Evolutionary conservation across 2,113 vertebrate genomes (phyloP), one percentile per base, ranked within the genome.

Genomic region (Antechinus stuartii): DNA sequence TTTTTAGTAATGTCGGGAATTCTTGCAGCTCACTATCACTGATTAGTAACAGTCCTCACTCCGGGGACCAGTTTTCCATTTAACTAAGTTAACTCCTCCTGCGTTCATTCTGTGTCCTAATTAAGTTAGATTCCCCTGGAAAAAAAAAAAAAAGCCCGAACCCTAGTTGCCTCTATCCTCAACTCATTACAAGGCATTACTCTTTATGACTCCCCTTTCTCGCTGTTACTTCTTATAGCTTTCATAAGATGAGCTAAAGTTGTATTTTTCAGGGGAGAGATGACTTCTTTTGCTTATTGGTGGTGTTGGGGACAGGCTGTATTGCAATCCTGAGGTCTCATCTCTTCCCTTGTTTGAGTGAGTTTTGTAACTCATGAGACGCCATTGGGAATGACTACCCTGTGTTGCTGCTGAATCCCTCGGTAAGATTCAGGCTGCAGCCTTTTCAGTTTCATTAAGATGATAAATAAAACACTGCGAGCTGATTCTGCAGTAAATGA

Each of bases 1-100:
- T 95, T 96, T 42, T 84, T 92, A 93, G 54, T 93, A 93, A 92
- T 91, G 93, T 96, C 94, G 96, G 92, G 56, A 90, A 92, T 94
- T 90, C 91, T 68, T 91, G 90, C 91, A 50, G 93, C 89, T 95
- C 68, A 10, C 1, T 89, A 30, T 96, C 50, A 22, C 84, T 52
- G n/a, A 94, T 96, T 92, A 93, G 96, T 50, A 84, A 95, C 61
- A 54, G 93, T 93, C 7, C 6, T 2, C 54, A 23, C 93, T 56
- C 93, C 1, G 27, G 96, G 94, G 91, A 42, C n/a, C 3, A 16
- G 61, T 93, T 91, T 93, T 10, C 61, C 30, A 52, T 53, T 94
- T 61, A 19, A 68, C 14, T 12, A 23, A 54, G 22, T 91, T 54
- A 92, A 42, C 35, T 11, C 92, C 57, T 46, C 27, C 42, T 14